Evolutionary conservation across 2,113 vertebrate species (phyloP), one percentile per base, ranked within the genome.

Genomic region (Scopus umbretta): DNA sequence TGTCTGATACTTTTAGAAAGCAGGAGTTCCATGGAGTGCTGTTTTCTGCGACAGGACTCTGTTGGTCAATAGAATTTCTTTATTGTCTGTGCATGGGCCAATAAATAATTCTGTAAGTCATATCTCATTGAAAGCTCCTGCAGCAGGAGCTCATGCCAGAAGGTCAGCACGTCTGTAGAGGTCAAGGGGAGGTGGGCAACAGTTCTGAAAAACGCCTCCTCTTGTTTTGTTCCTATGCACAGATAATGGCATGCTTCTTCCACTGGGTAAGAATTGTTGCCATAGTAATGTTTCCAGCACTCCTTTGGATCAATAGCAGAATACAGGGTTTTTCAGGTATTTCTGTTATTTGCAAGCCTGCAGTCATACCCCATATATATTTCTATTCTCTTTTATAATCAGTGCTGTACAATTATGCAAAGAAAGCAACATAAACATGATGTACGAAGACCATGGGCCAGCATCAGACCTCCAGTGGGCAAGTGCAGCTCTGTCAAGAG

Each of bases 221-320:
- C 85, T 92, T 75, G 80, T 82, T 96, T 97, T 93, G 93, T 87
- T 96, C 91, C 91, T 94, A 90, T 94, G 96, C 86, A 91, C 83
- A 86, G 90, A 96, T 92, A 98, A 96, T 96, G 75, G 66, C 91
- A 88, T 91, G 79, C 91, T 96, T 95, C 95, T 93, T 86, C 94
- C 82, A 95, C 95, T 55, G 88, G 95, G 88, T 93, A 96, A 91
- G 92, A 93, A 94, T 94, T 97, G 97, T 98, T 98, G 97, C 97
- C 97, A 98, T 98, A 98, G 97, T 94, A 97, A 98, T 98, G 86
- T 94, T 97, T 97, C 90, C 88, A 97, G 96, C 91, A 93, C 83
- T 97, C 59, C 92, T 94, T 86, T 96, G 92, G 96, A 97, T 98
- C 98, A 97, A 97, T 98, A 98, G 85, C 92, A 96, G 86, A 97